These are phyloP conservation scores for Pemphredon lugubris DNA, from an alignment of 2,888 invertebrate species.

Conservation along the genomic window DNA sequence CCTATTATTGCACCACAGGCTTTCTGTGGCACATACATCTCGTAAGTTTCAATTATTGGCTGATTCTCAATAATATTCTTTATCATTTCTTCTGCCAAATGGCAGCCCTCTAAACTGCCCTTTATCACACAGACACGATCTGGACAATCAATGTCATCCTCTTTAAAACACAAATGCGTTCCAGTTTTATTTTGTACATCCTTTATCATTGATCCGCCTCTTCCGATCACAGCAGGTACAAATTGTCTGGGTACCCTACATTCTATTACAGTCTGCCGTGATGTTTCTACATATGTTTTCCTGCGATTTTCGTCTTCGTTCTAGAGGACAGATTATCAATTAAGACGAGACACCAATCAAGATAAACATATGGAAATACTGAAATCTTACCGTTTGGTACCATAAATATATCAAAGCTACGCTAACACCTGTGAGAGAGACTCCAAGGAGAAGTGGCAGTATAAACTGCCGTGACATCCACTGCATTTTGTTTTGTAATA, in stretches of 20 bases:
- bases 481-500: conserved; percentile 67
- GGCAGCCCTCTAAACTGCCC: conserved; percentile 86
- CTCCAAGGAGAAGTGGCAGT: conserved; percentile 85
- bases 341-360: not conserved
- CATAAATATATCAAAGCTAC: conserved; percentile 87
- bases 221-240: conserved; percentile 87
- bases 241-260: conserved; percentile 85
- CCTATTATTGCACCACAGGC: conserved; percentile 89
- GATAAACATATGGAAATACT: not conserved
- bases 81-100: conserved; percentile 88
- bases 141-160: conserved; percentile 82
- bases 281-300: conserved; percentile 56
- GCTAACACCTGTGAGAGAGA: conserved; percentile 87
- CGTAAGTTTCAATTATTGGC: conserved; percentile 86
- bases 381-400: conserved; percentile 83
- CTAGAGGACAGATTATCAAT: conserved; percentile 57
- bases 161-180: conserved; percentile 83
- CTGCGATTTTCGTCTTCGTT: too few relatives aligned
- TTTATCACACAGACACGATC: conserved; percentile 87
- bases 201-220: conserved; percentile 89
- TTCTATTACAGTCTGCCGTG: conserved; percentile 82
- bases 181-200: conserved; percentile 88
- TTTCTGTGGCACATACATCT: conserved; percentile 86
- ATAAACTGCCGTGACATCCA: conserved; percentile 64
- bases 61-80: conserved; percentile 87